phyloP scores from a whole-genome alignment of 2,113 vertebrate species.

The Pithys albifrons region DNA sequence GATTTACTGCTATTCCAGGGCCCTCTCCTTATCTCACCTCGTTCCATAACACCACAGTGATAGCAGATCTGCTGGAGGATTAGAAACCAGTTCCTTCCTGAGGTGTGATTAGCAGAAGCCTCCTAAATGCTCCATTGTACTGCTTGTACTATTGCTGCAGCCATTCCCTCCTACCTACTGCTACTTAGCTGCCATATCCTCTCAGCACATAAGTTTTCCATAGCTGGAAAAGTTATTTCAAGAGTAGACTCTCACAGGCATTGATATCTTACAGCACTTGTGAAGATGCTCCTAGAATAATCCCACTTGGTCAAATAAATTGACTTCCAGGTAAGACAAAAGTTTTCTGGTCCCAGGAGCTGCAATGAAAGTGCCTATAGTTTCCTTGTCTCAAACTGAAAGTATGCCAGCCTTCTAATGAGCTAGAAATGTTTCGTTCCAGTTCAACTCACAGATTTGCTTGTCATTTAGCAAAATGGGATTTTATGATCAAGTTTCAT shows the following conservation, averaged over 20 bases:
- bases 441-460: not conserved
- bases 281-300: not conserved
- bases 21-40: conserved; percentile 57
- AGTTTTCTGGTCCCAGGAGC: not conserved
- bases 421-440: not conserved
- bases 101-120: not conserved
- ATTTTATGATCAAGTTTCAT: not conserved
- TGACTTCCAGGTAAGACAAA: not conserved
- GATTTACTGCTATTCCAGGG: conserved; percentile 65
- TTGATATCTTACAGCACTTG: not conserved
- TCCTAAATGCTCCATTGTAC: not conserved
- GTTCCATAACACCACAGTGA: not conserved
- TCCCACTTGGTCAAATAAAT: not conserved
- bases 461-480: not conserved
- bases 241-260: not conserved
- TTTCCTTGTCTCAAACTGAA: not conserved
- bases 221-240: not conserved
- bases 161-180: not conserved
- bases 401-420: not conserved
- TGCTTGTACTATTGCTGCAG: not conserved
- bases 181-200: not conserved
- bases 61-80: conserved; percentile 36
- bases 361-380: not conserved
- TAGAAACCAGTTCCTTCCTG: conserved; percentile 38
- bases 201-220: not conserved